Percentiles rank a stretch among this genome's conserved stretches.
phyloP scores from a whole-genome alignment of 2,797 vertebrate species.

The Myripristis murdjan region DNA sequence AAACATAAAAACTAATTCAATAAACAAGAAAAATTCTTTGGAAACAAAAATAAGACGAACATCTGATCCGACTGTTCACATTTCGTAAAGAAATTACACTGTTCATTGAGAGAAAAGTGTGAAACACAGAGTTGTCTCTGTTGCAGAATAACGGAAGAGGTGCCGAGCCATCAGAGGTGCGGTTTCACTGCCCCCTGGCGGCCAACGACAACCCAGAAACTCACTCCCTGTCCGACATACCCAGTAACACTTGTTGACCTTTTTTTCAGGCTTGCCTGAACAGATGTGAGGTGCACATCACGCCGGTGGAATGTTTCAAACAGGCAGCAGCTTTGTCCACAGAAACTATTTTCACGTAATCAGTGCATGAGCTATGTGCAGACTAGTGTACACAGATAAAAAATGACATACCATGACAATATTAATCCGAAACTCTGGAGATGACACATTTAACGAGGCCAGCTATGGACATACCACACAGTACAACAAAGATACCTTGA shows the following conservation, averaged over 20 bases:
- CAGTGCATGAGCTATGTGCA: conserved; percentile 23
- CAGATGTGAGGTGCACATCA: conserved; percentile 70
- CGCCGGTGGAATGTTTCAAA: conserved; percentile 71
- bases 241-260: conserved; percentile 49
- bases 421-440: conserved; percentile 28
- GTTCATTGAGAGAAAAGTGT: conserved; percentile 5
- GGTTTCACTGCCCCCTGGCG: conserved; percentile 63
- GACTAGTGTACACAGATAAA: conserved; percentile 16
- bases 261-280: conserved; percentile 64
- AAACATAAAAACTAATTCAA: conserved; percentile 8
- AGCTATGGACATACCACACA: conserved; percentile 7
- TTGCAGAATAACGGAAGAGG: conserved; percentile 34
- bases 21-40: neutral
- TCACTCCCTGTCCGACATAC: conserved; percentile 15
- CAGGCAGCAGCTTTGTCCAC: conserved; percentile 44
- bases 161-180: conserved; percentile 5
- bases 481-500: neutral
- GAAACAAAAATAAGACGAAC: too few species aligned
- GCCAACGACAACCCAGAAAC: conserved; percentile 15
- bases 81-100: conserved; percentile 29
- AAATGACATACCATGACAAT: conserved; percentile 7
- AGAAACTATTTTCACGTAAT: conserved; percentile 33
- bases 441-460: conserved; percentile 3
- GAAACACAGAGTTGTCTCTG: conserved; percentile 29
- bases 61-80: conserved; percentile 27